phyloP scores from a whole-genome alignment of 1,140 invertebrate genomes.

The Scylla paramamosain region DNA sequence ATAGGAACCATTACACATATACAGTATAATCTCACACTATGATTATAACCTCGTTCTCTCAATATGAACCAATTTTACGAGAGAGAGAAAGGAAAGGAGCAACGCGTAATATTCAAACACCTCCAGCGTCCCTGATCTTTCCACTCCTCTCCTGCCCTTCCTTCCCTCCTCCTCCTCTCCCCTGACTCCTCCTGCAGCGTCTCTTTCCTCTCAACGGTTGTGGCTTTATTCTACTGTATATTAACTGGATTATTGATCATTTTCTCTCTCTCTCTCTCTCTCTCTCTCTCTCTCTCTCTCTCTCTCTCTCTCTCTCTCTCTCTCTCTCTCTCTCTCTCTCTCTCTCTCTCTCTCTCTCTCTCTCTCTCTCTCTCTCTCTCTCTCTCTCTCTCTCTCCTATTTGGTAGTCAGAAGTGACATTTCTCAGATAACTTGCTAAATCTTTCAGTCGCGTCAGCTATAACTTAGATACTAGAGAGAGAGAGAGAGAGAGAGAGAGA shows the following conservation, averaged over 20 bases:
- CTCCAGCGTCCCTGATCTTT: background rate
- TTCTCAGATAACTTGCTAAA: slow-evolving; percentile 2
- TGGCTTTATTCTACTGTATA: too few species aligned
- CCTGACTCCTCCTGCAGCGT: background rate
- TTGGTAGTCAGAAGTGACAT: background rate
- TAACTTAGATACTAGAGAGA: background rate
- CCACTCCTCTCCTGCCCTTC: background rate
- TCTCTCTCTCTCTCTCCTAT: background rate
- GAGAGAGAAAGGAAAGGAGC: too few species aligned
- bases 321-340: background rate
- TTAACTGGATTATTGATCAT: background rate
- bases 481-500: background rate
- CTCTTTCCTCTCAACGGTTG: too few species aligned
- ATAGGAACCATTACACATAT: too few species aligned
- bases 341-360: background rate
- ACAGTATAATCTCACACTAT: too few species aligned
- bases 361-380: background rate
- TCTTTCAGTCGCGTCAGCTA: background rate
- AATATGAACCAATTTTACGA: too few species aligned
- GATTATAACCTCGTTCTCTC: too few species aligned
- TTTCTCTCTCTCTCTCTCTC: background rate
- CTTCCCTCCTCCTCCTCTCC: background rate
- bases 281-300: background rate
- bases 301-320: background rate
- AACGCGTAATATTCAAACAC: too few species aligned